phyloP scores from a whole-genome alignment of 2,113 vertebrate species.

The Phainopepla nitens region DNA sequence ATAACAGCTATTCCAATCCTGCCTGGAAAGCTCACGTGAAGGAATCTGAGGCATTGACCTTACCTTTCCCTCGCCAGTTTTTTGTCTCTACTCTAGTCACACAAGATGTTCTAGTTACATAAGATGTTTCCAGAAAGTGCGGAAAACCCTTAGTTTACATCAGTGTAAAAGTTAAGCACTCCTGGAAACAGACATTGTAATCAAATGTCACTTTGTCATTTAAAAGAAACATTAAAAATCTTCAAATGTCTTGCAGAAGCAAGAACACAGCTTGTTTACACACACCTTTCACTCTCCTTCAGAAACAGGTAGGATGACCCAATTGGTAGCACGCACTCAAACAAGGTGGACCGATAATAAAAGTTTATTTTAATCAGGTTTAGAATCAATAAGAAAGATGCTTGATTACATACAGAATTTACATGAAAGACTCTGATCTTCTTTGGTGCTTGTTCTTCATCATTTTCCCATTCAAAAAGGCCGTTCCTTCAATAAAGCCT shows the following conservation, averaged over 20 bases:
- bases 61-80: background rate
- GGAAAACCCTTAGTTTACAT: background rate
- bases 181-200: background rate
- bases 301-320: background rate
- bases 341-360: background rate
- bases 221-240: background rate
- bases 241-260: background rate
- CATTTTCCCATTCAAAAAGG: background rate
- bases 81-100: background rate
- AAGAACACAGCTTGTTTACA: background rate
- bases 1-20: background rate
- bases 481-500: background rate
- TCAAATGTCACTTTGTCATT: constrained; percentile 6
- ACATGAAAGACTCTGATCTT: background rate
- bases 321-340: background rate
- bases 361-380: background rate
- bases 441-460: background rate
- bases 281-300: background rate
- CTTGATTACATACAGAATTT: background rate
- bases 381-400: background rate
- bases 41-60: background rate
- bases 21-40: background rate
- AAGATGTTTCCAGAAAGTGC: background rate
- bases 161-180: background rate
- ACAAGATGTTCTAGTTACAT: background rate